These are phyloP conservation scores for Sebastes melanostomus DNA, from an alignment of 2,797 vertebrate genomes.

Conservation along the genomic window DNA sequence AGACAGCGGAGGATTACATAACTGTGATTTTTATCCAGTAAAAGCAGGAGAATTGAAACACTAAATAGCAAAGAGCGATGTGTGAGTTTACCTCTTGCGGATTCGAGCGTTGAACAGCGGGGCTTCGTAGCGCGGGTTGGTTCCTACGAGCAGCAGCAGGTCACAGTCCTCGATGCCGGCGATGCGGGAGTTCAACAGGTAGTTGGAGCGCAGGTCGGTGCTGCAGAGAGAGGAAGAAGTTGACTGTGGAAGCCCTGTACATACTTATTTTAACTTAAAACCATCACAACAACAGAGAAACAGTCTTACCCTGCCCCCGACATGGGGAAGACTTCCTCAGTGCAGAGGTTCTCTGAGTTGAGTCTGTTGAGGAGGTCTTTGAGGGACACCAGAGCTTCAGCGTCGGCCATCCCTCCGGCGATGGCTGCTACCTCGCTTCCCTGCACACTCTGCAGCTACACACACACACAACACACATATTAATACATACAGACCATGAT, in stretches of 20 bases:
- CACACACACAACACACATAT: slow-evolving; percentile 35
- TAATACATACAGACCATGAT: neutral
- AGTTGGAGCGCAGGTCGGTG: slow-evolving; percentile 95
- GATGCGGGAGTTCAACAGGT: slow-evolving; percentile 94
- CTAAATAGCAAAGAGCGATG: neutral
- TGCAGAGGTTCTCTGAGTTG: slow-evolving; percentile 91
- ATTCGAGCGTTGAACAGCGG: slow-evolving; percentile 95
- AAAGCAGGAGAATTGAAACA: neutral
- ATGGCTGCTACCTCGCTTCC: slow-evolving; percentile 89
- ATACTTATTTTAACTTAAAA: neutral
- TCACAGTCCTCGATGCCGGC: slow-evolving; percentile 94
- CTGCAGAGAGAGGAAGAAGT: slow-evolving; percentile 63
- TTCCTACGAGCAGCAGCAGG: slow-evolving; percentile 91
- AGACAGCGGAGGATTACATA: neutral
- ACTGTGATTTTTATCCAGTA: neutral
- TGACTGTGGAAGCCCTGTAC: neutral
- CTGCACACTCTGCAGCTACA: slow-evolving; percentile 87
- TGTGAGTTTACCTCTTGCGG: slow-evolving; percentile 80
- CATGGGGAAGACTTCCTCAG: slow-evolving; percentile 94
- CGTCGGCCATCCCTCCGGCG: slow-evolving; percentile 93
- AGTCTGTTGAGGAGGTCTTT: slow-evolving; percentile 94
- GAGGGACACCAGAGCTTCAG: slow-evolving; percentile 91
- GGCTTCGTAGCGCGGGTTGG: slow-evolving; percentile 96
- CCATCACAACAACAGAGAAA: neutral
- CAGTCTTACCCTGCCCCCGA: slow-evolving; percentile 77